phyloP scores from a whole-genome alignment of 2,888 invertebrate genomes.

The Venustoraphidia nigricollis region DNA sequence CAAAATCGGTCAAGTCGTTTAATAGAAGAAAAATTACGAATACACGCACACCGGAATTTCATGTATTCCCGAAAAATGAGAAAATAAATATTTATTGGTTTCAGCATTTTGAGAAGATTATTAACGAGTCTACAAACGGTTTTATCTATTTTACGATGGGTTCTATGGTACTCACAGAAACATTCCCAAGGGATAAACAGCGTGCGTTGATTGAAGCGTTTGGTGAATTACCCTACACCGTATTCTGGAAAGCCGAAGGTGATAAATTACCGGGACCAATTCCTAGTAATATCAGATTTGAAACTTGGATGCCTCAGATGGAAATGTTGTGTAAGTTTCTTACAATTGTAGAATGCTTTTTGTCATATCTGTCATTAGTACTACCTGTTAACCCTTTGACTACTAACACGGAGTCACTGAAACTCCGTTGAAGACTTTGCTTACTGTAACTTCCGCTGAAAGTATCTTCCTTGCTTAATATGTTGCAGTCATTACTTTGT shows the following conservation, averaged over 20 bases:
- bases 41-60: no score
- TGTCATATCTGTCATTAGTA: no score
- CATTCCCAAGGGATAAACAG: conserved; percentile 31
- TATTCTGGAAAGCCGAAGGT: conserved; percentile 37
- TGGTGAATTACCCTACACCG: conserved; percentile 33
- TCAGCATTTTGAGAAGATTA: conserved; percentile 17
- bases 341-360: not conserved
- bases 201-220: conserved; percentile 33
- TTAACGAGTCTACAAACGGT: conserved; percentile 17
- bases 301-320: conserved; percentile 38
- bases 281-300: conserved; percentile 33
- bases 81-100: not conserved
- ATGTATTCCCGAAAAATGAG: no score
- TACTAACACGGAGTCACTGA: no score
- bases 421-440: no score
- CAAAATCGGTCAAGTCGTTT: no score
- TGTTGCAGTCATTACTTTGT: no score
- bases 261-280: conserved; percentile 26
- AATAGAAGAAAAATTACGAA: no score
- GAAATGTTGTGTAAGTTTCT: conserved; percentile 33
- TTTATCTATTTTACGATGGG: conserved; percentile 43
- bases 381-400: no score
- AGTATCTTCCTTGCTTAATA: no score
- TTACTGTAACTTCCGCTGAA: no score
- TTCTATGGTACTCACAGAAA: conserved; percentile 38